Conservation (phyloP, 2,113 vertebrate genomes). For the Lophotis ruficrista region DNA sequence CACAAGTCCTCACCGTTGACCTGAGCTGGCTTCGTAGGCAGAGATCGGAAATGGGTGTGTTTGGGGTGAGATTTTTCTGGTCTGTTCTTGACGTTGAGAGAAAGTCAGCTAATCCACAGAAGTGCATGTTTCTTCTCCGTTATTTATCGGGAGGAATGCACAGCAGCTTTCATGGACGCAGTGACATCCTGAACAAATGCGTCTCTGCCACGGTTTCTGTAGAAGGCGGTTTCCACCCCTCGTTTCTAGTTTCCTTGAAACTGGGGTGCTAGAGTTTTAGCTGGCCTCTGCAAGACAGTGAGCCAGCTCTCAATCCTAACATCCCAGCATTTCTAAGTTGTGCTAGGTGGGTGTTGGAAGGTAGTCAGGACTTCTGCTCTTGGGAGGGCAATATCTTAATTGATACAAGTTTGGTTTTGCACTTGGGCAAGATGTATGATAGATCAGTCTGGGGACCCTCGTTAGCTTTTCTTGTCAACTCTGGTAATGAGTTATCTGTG, state of each 20-base stretch:
- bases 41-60: not conserved
- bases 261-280: not conserved
- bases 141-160: not conserved
- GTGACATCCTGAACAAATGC: not conserved
- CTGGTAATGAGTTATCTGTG: fast-evolving
- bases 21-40: not conserved
- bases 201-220: not conserved
- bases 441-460: not conserved
- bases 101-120: not conserved
- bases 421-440: too few species aligned
- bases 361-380: not conserved
- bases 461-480: not conserved
- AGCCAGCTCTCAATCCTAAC: not conserved
- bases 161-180: not conserved
- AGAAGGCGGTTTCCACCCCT: not conserved
- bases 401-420: too few species aligned
- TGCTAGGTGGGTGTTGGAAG: not conserved
- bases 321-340: not conserved
- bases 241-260: not conserved
- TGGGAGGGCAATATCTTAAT: not conserved
- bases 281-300: not conserved
- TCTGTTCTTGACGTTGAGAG: not conserved
- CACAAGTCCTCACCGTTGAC: not conserved
- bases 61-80: not conserved
- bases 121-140: fast-evolving